Conservation (phyloP, 2,888 invertebrate genomes). For the Dendrolimus houi region DNA sequence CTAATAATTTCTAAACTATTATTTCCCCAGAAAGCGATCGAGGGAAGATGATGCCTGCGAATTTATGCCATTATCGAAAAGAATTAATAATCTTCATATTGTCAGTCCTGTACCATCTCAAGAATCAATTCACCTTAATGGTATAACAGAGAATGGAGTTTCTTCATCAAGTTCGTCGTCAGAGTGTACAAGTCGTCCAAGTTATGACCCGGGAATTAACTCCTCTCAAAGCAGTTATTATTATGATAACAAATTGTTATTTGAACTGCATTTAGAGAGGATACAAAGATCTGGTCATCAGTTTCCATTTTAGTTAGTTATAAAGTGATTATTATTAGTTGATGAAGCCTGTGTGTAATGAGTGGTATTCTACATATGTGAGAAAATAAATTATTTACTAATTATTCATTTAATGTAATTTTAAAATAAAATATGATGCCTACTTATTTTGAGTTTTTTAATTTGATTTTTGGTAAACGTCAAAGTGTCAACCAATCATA, state of each 20-base stretch:
- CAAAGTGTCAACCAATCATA: conserved; percentile 33
- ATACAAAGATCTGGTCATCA: conserved; percentile 79
- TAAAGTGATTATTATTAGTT: conserved; percentile 17
- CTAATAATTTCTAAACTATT: conserved; percentile 5
- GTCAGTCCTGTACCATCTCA: conserved; percentile 32
- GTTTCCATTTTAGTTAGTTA: conserved; percentile 50
- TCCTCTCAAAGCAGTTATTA: conserved; percentile 90
- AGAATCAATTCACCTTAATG: conserved; percentile 48
- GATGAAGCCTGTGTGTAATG: conserved; percentile 40
- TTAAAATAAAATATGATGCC: conserved; percentile 26
- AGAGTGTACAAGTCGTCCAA: conserved; percentile 54
- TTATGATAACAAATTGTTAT: conserved; percentile 90
- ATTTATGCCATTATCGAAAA: conserved; percentile 91
- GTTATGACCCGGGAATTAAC: conserved; percentile 86
- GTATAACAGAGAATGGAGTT: conserved; percentile 45
- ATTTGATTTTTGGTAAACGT: conserved; percentile 16
- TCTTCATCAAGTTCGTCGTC: conserved; percentile 46
- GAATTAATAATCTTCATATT: conserved; percentile 92
- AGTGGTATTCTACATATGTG: conserved; percentile 26
- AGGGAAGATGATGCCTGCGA: conserved; percentile 86
- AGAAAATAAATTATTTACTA: conserved; percentile 21
- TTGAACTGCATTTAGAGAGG: conserved; percentile 89
- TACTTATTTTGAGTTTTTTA: conserved; percentile 17
- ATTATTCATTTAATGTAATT: conserved; percentile 29
- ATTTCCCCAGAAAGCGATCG: conserved; percentile 81